Conservation (phyloP, 2,797 vertebrate genomes). For the Cynopterus sphinx region DNA sequence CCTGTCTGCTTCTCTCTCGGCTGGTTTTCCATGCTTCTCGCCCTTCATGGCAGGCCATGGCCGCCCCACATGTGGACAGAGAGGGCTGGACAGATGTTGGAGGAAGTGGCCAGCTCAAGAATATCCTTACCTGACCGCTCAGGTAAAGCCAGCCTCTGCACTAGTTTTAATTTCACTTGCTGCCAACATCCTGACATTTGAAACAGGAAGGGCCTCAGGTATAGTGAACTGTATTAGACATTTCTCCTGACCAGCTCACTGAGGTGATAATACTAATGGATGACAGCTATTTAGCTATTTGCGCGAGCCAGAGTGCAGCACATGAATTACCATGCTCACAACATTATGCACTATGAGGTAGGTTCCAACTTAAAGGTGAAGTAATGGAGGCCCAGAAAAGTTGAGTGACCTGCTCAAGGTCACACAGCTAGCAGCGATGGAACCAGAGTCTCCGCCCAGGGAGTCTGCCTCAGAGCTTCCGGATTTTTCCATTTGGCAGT, state of each 20-base stretch:
- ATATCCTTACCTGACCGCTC: not conserved
- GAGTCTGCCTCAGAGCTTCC: not conserved
- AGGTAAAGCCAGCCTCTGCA: not conserved
- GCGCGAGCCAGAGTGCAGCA: not conserved
- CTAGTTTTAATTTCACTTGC: not conserved
- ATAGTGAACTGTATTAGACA: not conserved
- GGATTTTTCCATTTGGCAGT: not conserved
- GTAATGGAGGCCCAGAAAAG: not conserved
- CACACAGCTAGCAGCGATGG: not conserved
- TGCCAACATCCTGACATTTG: not conserved
- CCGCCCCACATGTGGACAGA: accelerated
- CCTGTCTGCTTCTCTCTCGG: not conserved
- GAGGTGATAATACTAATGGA: not conserved
- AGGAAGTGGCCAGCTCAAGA: not conserved
- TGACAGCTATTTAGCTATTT: not conserved
- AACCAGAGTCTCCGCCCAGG: not conserved
- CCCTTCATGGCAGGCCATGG: not conserved
- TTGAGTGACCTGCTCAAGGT: not conserved
- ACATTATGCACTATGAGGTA: not conserved
- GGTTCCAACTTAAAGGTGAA: not conserved
- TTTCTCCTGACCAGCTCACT: not conserved
- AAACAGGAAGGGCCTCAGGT: not conserved
- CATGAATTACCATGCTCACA: not conserved
- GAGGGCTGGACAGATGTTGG: not conserved
- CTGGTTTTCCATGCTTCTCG: not conserved